Conservation (phyloP, 1,140 invertebrate genomes). For the Agrypnia vestita region DNA sequence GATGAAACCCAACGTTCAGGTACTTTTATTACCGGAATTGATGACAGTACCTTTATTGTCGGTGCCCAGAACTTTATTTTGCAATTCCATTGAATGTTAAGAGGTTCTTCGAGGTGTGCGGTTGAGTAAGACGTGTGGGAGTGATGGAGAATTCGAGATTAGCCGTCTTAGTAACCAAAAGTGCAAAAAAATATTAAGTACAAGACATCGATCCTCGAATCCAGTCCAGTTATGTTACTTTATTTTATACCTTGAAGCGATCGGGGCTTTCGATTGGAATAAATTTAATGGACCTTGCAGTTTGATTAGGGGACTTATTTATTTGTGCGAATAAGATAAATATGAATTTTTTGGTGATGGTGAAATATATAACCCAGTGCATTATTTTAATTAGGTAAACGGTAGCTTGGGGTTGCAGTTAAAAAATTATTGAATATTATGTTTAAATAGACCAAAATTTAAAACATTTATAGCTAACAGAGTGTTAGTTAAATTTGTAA, state of each 20-base stretch:
- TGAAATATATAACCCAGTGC: too few relatives aligned
- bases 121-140: slow-evolving; percentile 10
- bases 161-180: slow-evolving; percentile 9
- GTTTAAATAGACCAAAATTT: too few relatives aligned
- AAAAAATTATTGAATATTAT: too few relatives aligned
- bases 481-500: too few relatives aligned
- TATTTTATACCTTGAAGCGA: neutral
- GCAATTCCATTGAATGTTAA: neutral
- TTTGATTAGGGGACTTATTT: slow-evolving; percentile 11
- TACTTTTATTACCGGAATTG: neutral
- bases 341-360: too few relatives aligned
- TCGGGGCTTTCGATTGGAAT: neutral
- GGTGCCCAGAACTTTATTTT: neutral
- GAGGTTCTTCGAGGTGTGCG: neutral
- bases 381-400: too few relatives aligned
- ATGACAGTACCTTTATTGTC: neutral
- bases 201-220: slow-evolving; percentile 21
- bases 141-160: slow-evolving; percentile 28
- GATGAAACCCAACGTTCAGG: neutral
- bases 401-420: too few relatives aligned
- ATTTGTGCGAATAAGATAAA: neutral
- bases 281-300: neutral
- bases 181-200: slow-evolving; percentile 4
- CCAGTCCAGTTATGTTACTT: neutral
- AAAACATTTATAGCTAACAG: too few relatives aligned